These are phyloP conservation scores for Drosophila baimaii DNA, from an alignment of 1,140 invertebrate species.

Conservation along the genomic window DNA sequence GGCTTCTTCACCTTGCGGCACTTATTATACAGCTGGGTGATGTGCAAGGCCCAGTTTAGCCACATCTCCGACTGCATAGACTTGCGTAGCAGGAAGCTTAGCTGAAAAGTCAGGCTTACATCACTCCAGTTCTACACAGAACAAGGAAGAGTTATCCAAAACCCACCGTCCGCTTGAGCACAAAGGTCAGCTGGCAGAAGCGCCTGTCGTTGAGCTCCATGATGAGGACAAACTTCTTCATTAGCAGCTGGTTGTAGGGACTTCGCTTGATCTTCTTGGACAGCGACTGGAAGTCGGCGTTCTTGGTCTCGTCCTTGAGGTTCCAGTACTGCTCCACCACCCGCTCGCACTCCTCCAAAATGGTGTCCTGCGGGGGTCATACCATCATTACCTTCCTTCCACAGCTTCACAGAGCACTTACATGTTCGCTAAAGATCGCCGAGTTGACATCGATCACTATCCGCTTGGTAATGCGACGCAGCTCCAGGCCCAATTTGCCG, in stretches of 20 bases:
- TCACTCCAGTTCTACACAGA: not conserved
- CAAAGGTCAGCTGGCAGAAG: slow-evolving; percentile 80
- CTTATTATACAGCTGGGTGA: slow-evolving; percentile 76
- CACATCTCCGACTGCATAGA: slow-evolving; percentile 78
- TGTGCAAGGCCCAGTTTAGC: slow-evolving; percentile 77
- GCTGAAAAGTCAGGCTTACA: slow-evolving; percentile 19
- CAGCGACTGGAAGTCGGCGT: slow-evolving; percentile 73
- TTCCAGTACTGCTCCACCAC: slow-evolving; percentile 79
- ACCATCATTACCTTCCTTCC: not conserved
- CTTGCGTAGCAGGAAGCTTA: slow-evolving; percentile 69
- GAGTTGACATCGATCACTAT: slow-evolving; percentile 81
- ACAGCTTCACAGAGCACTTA: slow-evolving; percentile 39
- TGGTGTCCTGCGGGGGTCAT: slow-evolving; percentile 64
- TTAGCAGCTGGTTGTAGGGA: slow-evolving; percentile 79
- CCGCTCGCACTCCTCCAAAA: slow-evolving; percentile 78
- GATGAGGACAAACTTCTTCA: slow-evolving; percentile 74
- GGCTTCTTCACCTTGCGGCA: slow-evolving; percentile 62
- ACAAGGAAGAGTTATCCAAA: accelerated
- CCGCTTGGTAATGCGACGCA: slow-evolving; percentile 75
- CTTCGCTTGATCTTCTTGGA: slow-evolving; percentile 82
- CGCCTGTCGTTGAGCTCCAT: slow-evolving; percentile 76
- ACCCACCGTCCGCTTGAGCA: slow-evolving; percentile 78
- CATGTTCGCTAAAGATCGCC: slow-evolving; percentile 78
- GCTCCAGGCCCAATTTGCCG: slow-evolving; percentile 73
- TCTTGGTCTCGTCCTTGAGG: slow-evolving; percentile 74